Conservation (phyloP, 2,888 invertebrate genomes). For the Athetis lepigone region DNA sequence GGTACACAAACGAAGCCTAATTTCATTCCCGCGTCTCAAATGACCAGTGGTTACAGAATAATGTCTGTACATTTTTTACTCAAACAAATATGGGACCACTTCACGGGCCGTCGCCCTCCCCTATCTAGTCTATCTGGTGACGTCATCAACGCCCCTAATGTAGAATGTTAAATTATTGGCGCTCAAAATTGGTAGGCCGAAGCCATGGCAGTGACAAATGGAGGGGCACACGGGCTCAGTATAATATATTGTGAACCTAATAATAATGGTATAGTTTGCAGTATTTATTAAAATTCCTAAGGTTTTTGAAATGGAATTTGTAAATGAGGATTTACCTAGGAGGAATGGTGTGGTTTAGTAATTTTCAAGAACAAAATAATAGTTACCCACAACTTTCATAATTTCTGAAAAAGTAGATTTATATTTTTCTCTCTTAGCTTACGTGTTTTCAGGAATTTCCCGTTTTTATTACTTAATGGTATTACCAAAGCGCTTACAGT, state of each 20-base stretch:
- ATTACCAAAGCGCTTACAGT: background rate
- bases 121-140: slow-evolving; percentile 48
- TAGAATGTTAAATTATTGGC: slow-evolving; percentile 64
- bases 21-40: background rate
- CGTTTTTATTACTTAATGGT: background rate
- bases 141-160: slow-evolving; percentile 46
- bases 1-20: too few species aligned
- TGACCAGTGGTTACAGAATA: background rate
- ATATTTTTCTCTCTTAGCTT: background rate
- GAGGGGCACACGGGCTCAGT: slow-evolving; percentile 38
- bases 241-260: slow-evolving; percentile 46
- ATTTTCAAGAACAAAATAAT: too few species aligned
- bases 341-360: background rate
- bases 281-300: too few species aligned
- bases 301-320: slow-evolving; percentile 28
- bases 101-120: slow-evolving; percentile 30
- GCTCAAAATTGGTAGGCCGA: slow-evolving; percentile 66
- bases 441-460: background rate
- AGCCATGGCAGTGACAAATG: slow-evolving; percentile 63
- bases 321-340: background rate
- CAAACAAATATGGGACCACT: slow-evolving; percentile 29
- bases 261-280: slow-evolving; percentile 48
- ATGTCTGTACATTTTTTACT: slow-evolving; percentile 26
- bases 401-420: too few species aligned
- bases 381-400: too few species aligned